These are phyloP conservation scores for Pyxicephalus adspersus DNA, from an alignment of 2,113 vertebrate genomes.

Conservation along the genomic window DNA sequence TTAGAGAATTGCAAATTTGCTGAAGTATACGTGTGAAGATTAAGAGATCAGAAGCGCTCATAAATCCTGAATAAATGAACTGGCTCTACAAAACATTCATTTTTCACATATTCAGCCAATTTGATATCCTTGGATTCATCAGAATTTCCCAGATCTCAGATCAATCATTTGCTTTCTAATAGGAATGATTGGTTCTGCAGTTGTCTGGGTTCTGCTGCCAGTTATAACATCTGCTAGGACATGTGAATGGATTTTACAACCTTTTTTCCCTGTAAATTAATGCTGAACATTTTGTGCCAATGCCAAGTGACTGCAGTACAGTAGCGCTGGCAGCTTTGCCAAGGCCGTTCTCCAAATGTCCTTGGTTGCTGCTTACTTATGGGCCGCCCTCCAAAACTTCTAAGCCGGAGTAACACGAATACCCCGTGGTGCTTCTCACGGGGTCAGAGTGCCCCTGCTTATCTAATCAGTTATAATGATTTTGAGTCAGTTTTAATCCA, in stretches of 20 bases:
- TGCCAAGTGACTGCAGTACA: slow-evolving; percentile 11
- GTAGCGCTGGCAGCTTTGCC: slow-evolving; percentile 8
- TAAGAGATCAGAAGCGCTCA: too few relatives aligned
- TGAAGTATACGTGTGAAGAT: too few relatives aligned
- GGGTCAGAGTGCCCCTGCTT: not conserved
- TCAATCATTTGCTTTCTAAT: too few relatives aligned
- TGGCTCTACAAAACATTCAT: too few relatives aligned
- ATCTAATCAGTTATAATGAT: not conserved
- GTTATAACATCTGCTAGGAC: slow-evolving; percentile 4
- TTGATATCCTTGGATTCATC: too few relatives aligned
- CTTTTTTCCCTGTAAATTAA: slow-evolving; percentile 18
- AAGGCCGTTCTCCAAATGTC: not conserved
- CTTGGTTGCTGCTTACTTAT: not conserved
- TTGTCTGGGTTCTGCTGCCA: not conserved
- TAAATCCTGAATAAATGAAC: too few relatives aligned
- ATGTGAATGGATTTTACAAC: not conserved
- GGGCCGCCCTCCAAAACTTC: not conserved
- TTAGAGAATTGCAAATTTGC: too few relatives aligned
- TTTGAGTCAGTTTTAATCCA: not conserved
- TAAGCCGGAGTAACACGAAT: not conserved
- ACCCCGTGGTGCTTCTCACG: not conserved
- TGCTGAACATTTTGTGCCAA: not conserved
- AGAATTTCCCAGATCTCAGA: too few relatives aligned
- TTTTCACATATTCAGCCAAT: too few relatives aligned
- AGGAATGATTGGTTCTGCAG: not conserved